These are phyloP conservation scores for Philopedon plagiatum DNA, from an alignment of 2,888 invertebrate genomes.

Conservation along the genomic window DNA sequence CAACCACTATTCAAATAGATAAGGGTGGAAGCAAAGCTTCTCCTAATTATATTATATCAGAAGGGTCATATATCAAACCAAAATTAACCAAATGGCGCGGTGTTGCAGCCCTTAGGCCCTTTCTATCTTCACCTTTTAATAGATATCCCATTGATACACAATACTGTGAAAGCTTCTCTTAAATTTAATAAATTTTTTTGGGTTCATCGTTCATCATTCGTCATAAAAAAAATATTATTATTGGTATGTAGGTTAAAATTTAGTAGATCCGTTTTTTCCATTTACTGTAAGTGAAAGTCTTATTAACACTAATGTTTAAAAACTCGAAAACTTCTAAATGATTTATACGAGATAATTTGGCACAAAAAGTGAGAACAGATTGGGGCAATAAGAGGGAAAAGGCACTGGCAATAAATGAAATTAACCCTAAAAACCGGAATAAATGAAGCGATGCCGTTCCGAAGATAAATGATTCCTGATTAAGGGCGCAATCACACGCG, in stretches of 20 bases:
- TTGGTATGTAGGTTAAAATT: no score
- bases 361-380: conserved; percentile 38
- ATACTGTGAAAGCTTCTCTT: conserved; percentile 12
- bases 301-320: no score
- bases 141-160: conserved; percentile 36
- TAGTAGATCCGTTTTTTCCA: no score
- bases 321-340: neutral
- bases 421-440: conserved; percentile 50
- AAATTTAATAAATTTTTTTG: neutral
- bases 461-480: conserved; percentile 59
- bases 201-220: neutral
- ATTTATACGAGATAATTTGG: conserved; percentile 3
- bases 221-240: no score
- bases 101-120: conserved; percentile 44
- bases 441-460: conserved; percentile 47
- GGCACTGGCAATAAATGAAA: conserved; percentile 45
- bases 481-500: conserved; percentile 57
- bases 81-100: conserved; percentile 63
- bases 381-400: conserved; percentile 38
- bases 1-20: conserved; percentile 69
- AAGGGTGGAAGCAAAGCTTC: conserved; percentile 68
- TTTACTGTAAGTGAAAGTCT: no score
- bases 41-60: conserved; percentile 69
- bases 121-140: conserved; percentile 58
- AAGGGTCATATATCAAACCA: conserved; percentile 68